A percentile compares a stretch with the other conserved stretches of the same genome.
These are phyloP conservation scores for Masnerella sp. DNA, from an alignment of 2,888 invertebrate genomes.

Conservation along the genomic window DNA sequence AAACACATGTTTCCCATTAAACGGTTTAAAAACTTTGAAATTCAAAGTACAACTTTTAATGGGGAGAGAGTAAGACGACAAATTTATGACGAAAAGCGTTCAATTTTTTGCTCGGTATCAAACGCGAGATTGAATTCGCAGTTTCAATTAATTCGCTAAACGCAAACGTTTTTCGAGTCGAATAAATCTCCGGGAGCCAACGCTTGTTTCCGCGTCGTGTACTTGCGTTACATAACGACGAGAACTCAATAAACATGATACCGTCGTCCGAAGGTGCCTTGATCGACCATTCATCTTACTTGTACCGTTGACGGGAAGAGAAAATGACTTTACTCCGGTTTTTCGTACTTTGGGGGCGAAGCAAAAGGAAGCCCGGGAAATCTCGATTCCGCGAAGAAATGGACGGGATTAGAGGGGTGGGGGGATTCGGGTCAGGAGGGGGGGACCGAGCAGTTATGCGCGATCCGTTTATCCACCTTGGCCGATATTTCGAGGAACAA, in stretches of 20 bases:
- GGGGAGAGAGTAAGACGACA: too few species aligned
- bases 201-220: too few species aligned
- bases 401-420: slow-evolving; percentile 25
- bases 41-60: too few species aligned
- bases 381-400: slow-evolving; percentile 51
- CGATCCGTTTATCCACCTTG: slow-evolving; percentile 27
- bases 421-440: slow-evolving; percentile 32
- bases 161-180: too few species aligned
- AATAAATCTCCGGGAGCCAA: too few species aligned
- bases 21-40: too few species aligned
- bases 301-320: slow-evolving; percentile 50
- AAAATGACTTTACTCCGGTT: slow-evolving; percentile 44
- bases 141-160: too few species aligned
- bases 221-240: too few species aligned
- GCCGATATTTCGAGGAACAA: slow-evolving; percentile 21
- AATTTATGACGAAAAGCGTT: too few species aligned
- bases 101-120: too few species aligned
- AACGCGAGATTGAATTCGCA: too few species aligned
- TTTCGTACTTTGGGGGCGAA: slow-evolving; percentile 19
- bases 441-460: slow-evolving; percentile 10
- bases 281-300: slow-evolving; percentile 43
- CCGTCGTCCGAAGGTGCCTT: slow-evolving; percentile 15
- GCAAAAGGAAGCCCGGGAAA: slow-evolving; percentile 29
- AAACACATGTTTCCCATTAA: too few species aligned
- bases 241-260: not conserved